Evolutionary conservation across 1,140 invertebrate genomes (phyloP), one percentile per base, ranked within the genome.

Genomic region (Diachasmimorpha longicaudata): DNA sequence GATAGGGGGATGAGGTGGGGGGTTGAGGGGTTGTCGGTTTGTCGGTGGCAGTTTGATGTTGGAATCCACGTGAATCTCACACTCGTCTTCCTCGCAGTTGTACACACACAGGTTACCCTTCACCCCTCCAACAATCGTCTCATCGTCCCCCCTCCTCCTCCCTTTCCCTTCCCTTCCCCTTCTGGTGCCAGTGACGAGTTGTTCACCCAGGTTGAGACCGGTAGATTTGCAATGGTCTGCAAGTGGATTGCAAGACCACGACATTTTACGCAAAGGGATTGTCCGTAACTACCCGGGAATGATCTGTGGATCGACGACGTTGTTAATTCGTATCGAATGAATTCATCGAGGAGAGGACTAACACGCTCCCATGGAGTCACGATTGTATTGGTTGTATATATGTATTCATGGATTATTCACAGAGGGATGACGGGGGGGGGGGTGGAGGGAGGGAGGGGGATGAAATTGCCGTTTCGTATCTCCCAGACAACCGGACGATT

Each of bases 311-410:
- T 81, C 79, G 78, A 52, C 69, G 58, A 79, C 79, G 69, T 77
- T 81, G 80, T 81, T 84, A 84, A 84, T 84, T 84, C 81, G 79
- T 79, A 81, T 81, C 83, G 80, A 82, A 82, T 75, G 63, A 82
- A 82, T 77, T 79, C 78, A 79, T 79, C 78, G 72, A 39, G 42
- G 42, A 25, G 19, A 36, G 52, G 52, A 16, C 9, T 25, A 31
- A 72, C 13, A 55, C 31, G 48, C 70, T 31, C 46, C n/a, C 46
- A 55, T 11, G 25, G 31, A 31, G 39, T 42, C 39, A 42, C 39
- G 39, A 42, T 42, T 42, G 39, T 31, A 31, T 31, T 31, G 31
- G 2, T 42, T 42, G 4, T 6, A 42, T 42, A 1, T 10, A 42
- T 16, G n/a, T n/a, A n/a, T n/a, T n/a, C n/a, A n/a, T n/a, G n/a